Evolutionary conservation across 2,797 vertebrate species (phyloP).

Genomic region (Acipenser oxyrinchus): DNA sequence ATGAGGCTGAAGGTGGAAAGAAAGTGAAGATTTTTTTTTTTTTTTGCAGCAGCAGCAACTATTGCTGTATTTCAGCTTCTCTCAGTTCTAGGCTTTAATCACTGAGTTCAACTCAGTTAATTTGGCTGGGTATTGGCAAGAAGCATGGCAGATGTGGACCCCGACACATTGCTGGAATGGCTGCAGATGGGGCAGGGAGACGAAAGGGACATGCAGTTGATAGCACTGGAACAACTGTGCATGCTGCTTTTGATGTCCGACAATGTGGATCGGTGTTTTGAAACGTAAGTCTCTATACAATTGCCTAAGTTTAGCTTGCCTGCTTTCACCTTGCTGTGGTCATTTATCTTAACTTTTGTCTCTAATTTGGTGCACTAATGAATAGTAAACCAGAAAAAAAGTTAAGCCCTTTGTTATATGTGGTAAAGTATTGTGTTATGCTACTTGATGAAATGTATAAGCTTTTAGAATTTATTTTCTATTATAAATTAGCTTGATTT

Average conservation of each 20-base stretch:
- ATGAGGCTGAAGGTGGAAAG: constrained; percentile 48
- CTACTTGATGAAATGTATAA: too few relatives aligned
- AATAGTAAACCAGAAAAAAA: too few relatives aligned
- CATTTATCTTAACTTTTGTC: too few relatives aligned
- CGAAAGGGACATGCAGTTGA: constrained; percentile 98
- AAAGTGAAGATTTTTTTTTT: constrained; percentile 27
- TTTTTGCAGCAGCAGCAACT: constrained; percentile 38
- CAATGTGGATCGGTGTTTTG: constrained; percentile 98
- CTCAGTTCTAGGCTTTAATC: constrained; percentile 36
- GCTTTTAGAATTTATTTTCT: too few relatives aligned
- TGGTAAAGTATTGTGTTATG: too few relatives aligned
- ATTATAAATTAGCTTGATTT: too few relatives aligned
- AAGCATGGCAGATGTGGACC: constrained; percentile 95
- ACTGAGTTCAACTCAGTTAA: background rate
- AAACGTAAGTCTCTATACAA: constrained; percentile 74
- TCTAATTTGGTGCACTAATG: too few relatives aligned
- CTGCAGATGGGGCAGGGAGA: constrained; percentile 99
- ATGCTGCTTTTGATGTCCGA: constrained; percentile 98
- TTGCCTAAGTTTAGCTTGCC: background rate
- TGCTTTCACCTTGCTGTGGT: too few relatives aligned
- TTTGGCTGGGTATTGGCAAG: constrained; percentile 4
- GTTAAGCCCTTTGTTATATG: too few relatives aligned
- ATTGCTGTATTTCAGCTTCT: constrained; percentile 49
- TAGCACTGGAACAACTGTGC: constrained; percentile 96
- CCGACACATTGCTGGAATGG: constrained; percentile 97